Conservation (phyloP, 2,113 vertebrate genomes). For the Nesogale talazaci region DNA sequence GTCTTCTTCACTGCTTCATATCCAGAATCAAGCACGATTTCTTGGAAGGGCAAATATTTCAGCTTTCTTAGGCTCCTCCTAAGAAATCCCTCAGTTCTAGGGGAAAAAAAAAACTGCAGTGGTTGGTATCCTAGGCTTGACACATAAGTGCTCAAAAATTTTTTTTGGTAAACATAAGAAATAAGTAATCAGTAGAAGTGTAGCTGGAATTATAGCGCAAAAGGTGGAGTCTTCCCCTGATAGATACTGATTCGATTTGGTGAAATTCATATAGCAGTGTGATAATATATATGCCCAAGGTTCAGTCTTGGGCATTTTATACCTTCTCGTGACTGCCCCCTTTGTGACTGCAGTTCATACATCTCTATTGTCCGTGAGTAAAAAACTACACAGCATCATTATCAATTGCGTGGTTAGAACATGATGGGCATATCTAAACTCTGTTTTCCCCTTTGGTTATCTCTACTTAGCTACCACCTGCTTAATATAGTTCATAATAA, state of each 20-base stretch:
- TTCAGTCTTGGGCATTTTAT: not conserved
- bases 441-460: constrained; percentile 41
- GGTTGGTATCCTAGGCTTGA: not conserved
- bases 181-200: not conserved
- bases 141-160: not conserved
- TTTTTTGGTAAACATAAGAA: constrained; percentile 22
- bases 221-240: not conserved
- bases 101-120: not conserved
- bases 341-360: constrained; percentile 39
- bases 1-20: constrained; percentile 24
- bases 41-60: not conserved
- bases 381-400: not conserved
- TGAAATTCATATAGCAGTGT: constrained; percentile 4
- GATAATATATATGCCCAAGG: not conserved
- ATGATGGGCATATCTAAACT: constrained; percentile 31
- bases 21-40: not conserved
- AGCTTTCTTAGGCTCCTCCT: not conserved
- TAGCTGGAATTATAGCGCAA: constrained; percentile 10
- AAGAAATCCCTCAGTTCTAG: not conserved
- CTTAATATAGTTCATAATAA: constrained; percentile 8
- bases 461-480: constrained; percentile 17
- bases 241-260: not conserved
- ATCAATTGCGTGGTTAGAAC: not conserved
- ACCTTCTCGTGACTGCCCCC: constrained; percentile 1
- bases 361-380: not conserved